These are phyloP conservation scores for Ditylenchus weischeri DNA, from an alignment of 2,888 invertebrate genomes.

Conservation along the genomic window DNA sequence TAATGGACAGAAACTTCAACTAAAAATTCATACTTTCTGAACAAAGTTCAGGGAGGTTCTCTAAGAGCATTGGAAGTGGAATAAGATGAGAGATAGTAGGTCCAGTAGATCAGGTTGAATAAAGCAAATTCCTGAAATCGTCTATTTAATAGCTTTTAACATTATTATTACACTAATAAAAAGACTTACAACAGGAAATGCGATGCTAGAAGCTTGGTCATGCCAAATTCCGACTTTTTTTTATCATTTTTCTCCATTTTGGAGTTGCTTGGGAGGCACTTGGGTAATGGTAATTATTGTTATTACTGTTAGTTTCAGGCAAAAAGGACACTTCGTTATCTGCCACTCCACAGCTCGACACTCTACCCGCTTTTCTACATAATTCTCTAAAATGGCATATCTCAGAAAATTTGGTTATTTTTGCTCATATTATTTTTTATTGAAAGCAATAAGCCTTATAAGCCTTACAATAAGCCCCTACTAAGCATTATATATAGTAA, in stretches of 20 bases:
- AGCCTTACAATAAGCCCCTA: too few species aligned
- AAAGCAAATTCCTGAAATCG: not conserved
- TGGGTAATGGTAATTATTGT: too few species aligned
- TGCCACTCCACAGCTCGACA: not conserved
- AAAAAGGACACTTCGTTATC: too few species aligned
- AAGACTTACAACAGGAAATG: constrained; percentile 45
- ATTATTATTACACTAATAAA: constrained; percentile 7
- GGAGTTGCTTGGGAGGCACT: not conserved
- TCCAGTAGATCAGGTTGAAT: not conserved
- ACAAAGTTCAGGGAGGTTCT: not conserved
- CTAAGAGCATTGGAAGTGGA: constrained; percentile 19
- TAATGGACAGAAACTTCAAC: too few species aligned
- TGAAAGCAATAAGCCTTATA: too few species aligned
- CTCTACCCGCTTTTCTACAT: constrained; percentile 3
- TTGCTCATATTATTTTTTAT: too few species aligned
- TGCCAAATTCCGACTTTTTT: constrained; percentile 45
- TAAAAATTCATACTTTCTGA: too few species aligned
- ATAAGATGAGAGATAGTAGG: constrained; percentile 25
- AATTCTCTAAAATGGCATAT: constrained; percentile 11
- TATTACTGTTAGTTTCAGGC: too few species aligned
- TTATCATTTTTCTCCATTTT: not conserved
- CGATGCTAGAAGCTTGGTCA: constrained; percentile 50
- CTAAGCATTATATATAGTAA: too few species aligned
- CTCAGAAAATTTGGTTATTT: too few species aligned
- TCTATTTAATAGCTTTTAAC: not conserved